phyloP scores from a whole-genome alignment of 2,888 invertebrate genomes.

The Plebejus melissa region DNA sequence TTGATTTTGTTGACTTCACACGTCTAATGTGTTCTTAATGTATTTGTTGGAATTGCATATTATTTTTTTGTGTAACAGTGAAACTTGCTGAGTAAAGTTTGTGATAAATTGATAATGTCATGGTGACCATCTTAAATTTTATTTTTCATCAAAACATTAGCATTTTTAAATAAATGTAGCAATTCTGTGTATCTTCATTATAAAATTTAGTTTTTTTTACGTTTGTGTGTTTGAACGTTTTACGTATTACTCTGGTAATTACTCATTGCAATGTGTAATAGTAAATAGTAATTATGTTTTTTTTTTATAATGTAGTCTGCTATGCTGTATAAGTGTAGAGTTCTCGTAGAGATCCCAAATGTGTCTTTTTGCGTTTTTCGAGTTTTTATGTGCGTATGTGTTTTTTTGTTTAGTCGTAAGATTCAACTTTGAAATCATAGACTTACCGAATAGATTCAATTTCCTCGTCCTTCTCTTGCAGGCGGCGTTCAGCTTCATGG shows the following conservation, averaged over 20 bases:
- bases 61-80: not conserved
- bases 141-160: not conserved
- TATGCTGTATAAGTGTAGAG: not conserved
- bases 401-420: not conserved
- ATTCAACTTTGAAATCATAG: not conserved
- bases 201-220: not conserved
- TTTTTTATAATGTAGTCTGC: not conserved
- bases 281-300: not conserved
- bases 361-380: not conserved
- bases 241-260: not conserved
- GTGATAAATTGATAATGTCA: not conserved
- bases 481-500: slow-evolving; percentile 97
- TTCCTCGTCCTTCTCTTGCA: slow-evolving; percentile 99
- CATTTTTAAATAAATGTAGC: not conserved
- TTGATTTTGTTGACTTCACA: slow-evolving; percentile 17
- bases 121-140: not conserved
- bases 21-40: not conserved
- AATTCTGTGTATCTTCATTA: not conserved
- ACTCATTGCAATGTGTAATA: not conserved
- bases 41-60: not conserved
- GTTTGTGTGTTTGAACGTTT: not conserved
- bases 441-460: slow-evolving; percentile 97
- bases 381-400: not conserved
- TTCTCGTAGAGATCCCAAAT: not conserved
- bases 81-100: not conserved